Base-by-base conservation (phyloP, 2,888 invertebrate genomes). In the Taphrorychus bicolor region DNA sequence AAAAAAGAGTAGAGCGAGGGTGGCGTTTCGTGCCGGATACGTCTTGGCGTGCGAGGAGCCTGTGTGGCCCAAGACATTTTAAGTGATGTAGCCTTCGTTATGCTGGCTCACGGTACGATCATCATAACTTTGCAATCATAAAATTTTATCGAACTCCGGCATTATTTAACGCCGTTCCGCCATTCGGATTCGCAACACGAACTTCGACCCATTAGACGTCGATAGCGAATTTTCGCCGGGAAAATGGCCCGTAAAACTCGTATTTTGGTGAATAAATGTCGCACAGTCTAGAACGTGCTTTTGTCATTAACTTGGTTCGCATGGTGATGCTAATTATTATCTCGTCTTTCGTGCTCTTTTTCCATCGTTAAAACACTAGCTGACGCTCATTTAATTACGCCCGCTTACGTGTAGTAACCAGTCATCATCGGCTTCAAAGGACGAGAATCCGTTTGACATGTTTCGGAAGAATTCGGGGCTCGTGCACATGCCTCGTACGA, bases 221-320 rank as follows among this genome's bases (percentile, higher is more conserved):
- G 64, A 64, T 58, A 58, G 58, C 64, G 64, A 64, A 58, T 64
- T 64, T 64, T 64, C 64, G 52, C 64, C 52, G 40, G 17, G 64
- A 64, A 64, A 64, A 64, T 64, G 64, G 64, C 52, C 64, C 64
- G 64, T 64, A 64, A 64, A 64, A 58, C 58, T 58, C 64, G 58
- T 58, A 64, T 64, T 64, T 64, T 48, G 64, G 58, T 52, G 49
- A 42, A 52, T 51, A 58, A 63, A 58, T 52, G 64, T 58, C 52
- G 64, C 58, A 57, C 42, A 58, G 64, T 41, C 22, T 51, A 52
- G 51, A 51, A 64, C 64, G 64, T 64, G 64, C 41, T 18, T 22
- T 21, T 18, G n/a, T 51, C 51, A 51, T 51, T 51, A 51, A 51
- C 22, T 51, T 51, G 18, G 9, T 51, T 21, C 21, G 7, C 7